Conservation (phyloP, 2,113 vertebrate species). For the Sitta europaea region DNA sequence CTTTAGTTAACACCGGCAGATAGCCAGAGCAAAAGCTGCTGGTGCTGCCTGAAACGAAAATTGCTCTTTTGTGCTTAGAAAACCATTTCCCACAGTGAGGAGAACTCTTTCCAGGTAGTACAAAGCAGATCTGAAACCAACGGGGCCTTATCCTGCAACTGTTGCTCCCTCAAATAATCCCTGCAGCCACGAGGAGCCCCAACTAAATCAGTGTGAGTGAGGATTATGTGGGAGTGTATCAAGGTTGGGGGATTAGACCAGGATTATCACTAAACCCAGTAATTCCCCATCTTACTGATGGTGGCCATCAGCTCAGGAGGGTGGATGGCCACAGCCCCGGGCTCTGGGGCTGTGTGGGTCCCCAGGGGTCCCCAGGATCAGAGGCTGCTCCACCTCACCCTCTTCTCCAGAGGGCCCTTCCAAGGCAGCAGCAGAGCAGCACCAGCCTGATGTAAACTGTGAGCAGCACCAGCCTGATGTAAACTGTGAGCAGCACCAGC, state of each 20-base stretch:
- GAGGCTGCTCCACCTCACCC: not conserved
- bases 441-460: no score
- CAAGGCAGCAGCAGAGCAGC: not conserved
- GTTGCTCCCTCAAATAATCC: conserved; percentile 25
- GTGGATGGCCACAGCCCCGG: accelerated
- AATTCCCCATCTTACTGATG: conserved; percentile 39
- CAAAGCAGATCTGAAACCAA: conserved; percentile 30
- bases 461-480: no score
- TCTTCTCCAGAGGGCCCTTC: accelerated
- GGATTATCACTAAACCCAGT: conserved; percentile 44
- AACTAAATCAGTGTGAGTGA: conserved; percentile 25
- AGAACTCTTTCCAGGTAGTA: not conserved
- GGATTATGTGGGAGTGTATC: not conserved
- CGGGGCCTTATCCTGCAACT: conserved; percentile 7
- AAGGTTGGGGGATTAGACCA: conserved; percentile 31
- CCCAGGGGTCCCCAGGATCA: not conserved
- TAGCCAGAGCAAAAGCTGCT: conserved; percentile 8
- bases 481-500: no score
- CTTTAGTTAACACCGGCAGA: conserved; percentile 29
- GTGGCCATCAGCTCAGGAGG: not conserved
- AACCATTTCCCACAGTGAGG: not conserved
- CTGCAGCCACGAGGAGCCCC: not conserved
- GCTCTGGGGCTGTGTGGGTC: accelerated
- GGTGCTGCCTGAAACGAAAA: conserved; percentile 5
- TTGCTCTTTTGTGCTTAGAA: conserved; percentile 57